Percentiles rank a stretch among this genome's conserved stretches.
phyloP scores from a whole-genome alignment of 1,140 invertebrate species.

The Venturia canescens region DNA sequence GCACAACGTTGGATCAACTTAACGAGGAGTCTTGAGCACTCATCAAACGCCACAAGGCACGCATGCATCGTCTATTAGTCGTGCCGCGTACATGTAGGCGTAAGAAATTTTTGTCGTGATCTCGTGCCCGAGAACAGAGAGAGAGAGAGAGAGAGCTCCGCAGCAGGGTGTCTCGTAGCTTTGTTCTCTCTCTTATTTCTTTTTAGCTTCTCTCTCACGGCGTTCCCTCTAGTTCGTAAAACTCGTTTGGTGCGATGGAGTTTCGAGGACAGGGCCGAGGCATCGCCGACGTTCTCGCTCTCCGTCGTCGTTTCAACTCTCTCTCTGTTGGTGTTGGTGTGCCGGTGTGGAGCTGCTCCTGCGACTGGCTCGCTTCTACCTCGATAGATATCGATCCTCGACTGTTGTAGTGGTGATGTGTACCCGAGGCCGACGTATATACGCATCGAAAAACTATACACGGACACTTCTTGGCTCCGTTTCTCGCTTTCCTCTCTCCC shows the following conservation, averaged over 20 bases:
- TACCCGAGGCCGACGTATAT: constrained; percentile 31
- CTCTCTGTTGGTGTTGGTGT: constrained; percentile 19
- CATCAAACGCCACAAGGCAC: too few species aligned
- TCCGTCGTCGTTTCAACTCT: not conserved
- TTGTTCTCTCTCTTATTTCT: constrained; percentile 16
- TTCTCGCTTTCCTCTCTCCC: constrained; percentile 24
- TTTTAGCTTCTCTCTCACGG: constrained; percentile 27
- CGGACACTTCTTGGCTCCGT: constrained; percentile 3
- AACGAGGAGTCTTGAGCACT: too few species aligned
- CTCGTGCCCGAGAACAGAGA: constrained; percentile 4
- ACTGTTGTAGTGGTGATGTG: constrained; percentile 33
- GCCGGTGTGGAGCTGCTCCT: not conserved
- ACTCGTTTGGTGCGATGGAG: constrained; percentile 45
- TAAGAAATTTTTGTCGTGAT: constrained; percentile 12
- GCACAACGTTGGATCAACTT: too few species aligned
- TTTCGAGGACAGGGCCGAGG: constrained; percentile 42
- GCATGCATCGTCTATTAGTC: too few species aligned
- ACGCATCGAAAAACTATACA: constrained; percentile 35
- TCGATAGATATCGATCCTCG: constrained; percentile 54
- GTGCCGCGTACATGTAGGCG: not conserved
- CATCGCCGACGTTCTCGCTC: not conserved
- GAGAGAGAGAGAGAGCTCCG: too few species aligned
- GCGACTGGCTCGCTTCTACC: constrained; percentile 12
- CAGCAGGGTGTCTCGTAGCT: constrained; percentile 6
- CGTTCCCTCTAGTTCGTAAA: constrained; percentile 38